Conservation (phyloP, 2,888 invertebrate species). For the Oxystoma pomonae region DNA sequence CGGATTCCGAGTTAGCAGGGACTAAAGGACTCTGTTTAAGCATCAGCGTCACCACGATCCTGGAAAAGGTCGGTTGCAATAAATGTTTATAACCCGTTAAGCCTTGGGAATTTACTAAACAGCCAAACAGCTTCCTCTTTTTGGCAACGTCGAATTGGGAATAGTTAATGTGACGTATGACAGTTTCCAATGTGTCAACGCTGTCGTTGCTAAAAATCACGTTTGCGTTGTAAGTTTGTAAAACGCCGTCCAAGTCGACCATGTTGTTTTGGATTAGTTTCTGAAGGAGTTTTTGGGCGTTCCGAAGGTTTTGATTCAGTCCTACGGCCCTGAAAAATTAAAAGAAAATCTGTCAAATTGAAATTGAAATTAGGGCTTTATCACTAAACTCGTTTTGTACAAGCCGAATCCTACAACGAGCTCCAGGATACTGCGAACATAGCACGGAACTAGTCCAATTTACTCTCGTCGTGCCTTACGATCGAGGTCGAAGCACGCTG, state of each 20-base stretch:
- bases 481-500: too few species aligned
- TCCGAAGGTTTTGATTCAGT: constrained; percentile 46
- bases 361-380: constrained; percentile 6
- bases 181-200: constrained; percentile 42
- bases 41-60: constrained; percentile 35
- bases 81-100: constrained; percentile 25
- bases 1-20: constrained; percentile 4
- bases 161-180: constrained; percentile 40
- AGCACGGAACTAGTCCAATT: too few species aligned
- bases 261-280: constrained; percentile 42
- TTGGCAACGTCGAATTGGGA: constrained; percentile 32
- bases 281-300: constrained; percentile 47
- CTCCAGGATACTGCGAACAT: too few species aligned
- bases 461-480: too few species aligned
- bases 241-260: constrained; percentile 37
- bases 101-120: constrained; percentile 34
- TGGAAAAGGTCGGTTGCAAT: constrained; percentile 27
- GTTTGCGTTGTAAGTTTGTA: constrained; percentile 46
- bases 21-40: constrained; percentile 37
- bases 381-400: too few species aligned
- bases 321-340: constrained; percentile 48
- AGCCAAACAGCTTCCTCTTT: constrained; percentile 30
- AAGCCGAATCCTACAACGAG: too few species aligned
- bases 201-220: constrained; percentile 42
- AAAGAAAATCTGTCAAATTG: constrained; percentile 6